Base-by-base conservation (phyloP, 2,113 vertebrate genomes). In the Pelecanus crispus region DNA sequence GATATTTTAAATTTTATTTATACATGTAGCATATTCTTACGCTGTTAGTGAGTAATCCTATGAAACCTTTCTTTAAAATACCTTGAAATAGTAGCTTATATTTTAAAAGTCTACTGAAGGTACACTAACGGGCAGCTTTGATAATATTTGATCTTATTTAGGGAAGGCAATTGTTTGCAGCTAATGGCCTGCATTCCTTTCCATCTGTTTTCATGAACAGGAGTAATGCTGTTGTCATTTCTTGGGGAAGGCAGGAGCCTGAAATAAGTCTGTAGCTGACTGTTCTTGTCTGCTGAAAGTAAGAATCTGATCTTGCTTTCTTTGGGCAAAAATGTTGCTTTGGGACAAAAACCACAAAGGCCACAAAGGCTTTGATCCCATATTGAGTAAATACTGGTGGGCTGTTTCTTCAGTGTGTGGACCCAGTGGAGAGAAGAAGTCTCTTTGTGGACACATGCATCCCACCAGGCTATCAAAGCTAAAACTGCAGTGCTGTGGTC, bases 301-400 rank as follows among this genome's bases (percentile, higher is more conserved):
- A 16, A 62, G 45, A 73, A 40, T 66, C 5, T 6, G 62, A 70
- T 61, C 31, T 65, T 90, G 18, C 62, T 71, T 85, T 86, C 34
- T 73, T 83, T 81, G 72, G 49, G 59, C 11, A 83, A 53, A 94
- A 88, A 45, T 36, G 21, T 53, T 85, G 18, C 36, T 93, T 58
- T 80, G 79, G 45, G 40, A 81, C 31, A 8, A 86, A 72, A 81
- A 45, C 45, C 24, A 9, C 59, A 40, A 49, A 74, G 63, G 12
- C 28, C 11, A 2, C 38, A 70, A 81, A 81, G 24, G 11, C 19
- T 74, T 81, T 90, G 66, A 45, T 58, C 59, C 21, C n/a, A 45
- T 1, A 0, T 10, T 4, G 5, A 20, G 24, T 79, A 65, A 59
- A 22, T 84, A n/a, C 26, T 1, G 2, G 20, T 36, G n/a, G 32